Conservation (phyloP, 2,888 invertebrate genomes). For the Pycnomerus fuliginosus region DNA sequence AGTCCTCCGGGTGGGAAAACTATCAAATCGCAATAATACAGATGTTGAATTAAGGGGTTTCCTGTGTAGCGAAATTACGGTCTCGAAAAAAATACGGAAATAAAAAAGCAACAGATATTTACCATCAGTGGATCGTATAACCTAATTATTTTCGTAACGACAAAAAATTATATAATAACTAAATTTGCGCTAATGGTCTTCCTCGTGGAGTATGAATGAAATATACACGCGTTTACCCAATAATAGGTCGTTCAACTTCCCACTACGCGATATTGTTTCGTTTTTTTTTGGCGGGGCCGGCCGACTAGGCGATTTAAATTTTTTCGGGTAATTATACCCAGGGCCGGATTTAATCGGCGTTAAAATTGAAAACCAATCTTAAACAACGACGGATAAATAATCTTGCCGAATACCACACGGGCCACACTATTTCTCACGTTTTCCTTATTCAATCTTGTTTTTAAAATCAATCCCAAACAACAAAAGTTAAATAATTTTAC, state of each 20-base stretch:
- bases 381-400: too few species aligned
- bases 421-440: too few species aligned
- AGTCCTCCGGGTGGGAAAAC: slow-evolving; percentile 35
- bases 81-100: slow-evolving; percentile 6
- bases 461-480: too few species aligned
- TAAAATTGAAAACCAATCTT: too few species aligned
- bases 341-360: too few species aligned
- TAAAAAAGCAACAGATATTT: slow-evolving; percentile 5
- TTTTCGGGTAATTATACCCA: too few species aligned
- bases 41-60: slow-evolving; percentile 30
- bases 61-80: slow-evolving; percentile 22
- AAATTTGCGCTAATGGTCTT: slow-evolving; percentile 11
- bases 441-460: too few species aligned
- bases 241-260: slow-evolving; percentile 35
- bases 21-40: slow-evolving; percentile 26
- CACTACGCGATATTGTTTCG: slow-evolving; percentile 4
- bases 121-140: slow-evolving; percentile 11
- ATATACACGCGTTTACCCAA: slow-evolving; percentile 32
- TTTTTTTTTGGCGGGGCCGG: too few species aligned
- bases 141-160: slow-evolving; percentile 11
- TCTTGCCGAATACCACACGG: too few species aligned
- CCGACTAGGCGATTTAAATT: too few species aligned
- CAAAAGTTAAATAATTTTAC: too few species aligned
- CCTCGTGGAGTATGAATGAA: slow-evolving; percentile 33
- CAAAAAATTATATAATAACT: slow-evolving; percentile 8